A percentile compares a stretch with the other conserved stretches of the same genome.
Conservation (phyloP, 2,888 invertebrate species). For the Tenthredo scrophulariae region DNA sequence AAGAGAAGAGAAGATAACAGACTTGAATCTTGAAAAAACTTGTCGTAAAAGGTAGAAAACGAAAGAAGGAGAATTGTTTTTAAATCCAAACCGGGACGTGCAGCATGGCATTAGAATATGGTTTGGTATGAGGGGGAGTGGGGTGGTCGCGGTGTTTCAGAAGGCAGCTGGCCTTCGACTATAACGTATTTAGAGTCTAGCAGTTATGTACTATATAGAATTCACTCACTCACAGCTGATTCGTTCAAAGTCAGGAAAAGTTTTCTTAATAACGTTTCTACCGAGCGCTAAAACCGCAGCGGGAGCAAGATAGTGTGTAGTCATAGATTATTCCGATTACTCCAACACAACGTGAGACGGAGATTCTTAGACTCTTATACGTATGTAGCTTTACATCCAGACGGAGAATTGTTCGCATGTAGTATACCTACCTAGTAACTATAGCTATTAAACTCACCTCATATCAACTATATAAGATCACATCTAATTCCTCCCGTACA, state of each 20-base stretch:
- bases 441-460: not conserved
- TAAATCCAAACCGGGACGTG: not conserved
- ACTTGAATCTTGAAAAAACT: not conserved
- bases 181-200: slow-evolving; percentile 26
- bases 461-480: not conserved
- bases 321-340: slow-evolving; percentile 36
- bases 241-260: slow-evolving; percentile 10
- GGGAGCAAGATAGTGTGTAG: not conserved
- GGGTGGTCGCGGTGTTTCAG: not conserved
- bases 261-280: slow-evolving; percentile 19
- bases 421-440: not conserved
- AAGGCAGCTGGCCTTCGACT: slow-evolving; percentile 35
- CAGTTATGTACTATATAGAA: not conserved
- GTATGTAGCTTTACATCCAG: not conserved
- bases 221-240: slow-evolving; percentile 2
- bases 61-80: not conserved
- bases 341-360: not conserved
- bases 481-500: not conserved
- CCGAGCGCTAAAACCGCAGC: slow-evolving; percentile 19
- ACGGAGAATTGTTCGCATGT: not conserved
- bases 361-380: not conserved
- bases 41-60: not conserved
- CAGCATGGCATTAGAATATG: not conserved
- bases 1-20: not conserved
- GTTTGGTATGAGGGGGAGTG: not conserved